Evolutionary conservation across 2,113 vertebrate species (phyloP).

Genomic region (Oncorhynchus kisutch): DNA sequence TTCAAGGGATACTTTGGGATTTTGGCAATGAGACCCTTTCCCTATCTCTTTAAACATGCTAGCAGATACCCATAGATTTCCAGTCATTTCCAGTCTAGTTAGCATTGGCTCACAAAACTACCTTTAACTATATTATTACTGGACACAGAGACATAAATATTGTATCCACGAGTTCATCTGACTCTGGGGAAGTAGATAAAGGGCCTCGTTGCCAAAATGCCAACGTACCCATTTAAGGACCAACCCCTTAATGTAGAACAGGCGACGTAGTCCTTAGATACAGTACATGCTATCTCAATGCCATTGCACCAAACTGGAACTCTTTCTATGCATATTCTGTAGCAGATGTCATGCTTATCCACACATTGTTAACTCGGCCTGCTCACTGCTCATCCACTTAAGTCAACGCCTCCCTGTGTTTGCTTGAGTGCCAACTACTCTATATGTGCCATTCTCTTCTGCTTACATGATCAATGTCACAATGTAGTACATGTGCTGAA

Average conservation of each 20-base stretch:
- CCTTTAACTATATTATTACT: too few species aligned
- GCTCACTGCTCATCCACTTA: not conserved
- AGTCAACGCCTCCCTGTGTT: not conserved
- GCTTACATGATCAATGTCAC: not conserved
- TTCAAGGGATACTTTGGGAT: too few species aligned
- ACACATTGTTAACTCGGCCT: not conserved
- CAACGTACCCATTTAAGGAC: too few species aligned
- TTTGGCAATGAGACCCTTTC: too few species aligned
- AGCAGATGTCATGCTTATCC: not conserved
- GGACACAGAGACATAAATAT: too few species aligned
- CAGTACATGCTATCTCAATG: not conserved
- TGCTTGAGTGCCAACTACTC: not conserved
- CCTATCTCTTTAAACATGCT: too few species aligned
- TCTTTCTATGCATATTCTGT: not conserved
- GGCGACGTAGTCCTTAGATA: not conserved
- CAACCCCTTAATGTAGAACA: not conserved
- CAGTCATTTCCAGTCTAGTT: too few species aligned
- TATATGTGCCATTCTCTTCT: not conserved
- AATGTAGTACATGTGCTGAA: not conserved
- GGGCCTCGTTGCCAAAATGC: too few species aligned
- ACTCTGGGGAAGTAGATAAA: too few species aligned
- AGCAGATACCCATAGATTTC: too few species aligned
- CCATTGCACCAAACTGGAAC: not conserved
- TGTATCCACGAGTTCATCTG: too few species aligned
- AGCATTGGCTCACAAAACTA: too few species aligned